These are phyloP conservation scores for Atlantisia rogersi DNA, from an alignment of 2,113 vertebrate species.

Conservation along the genomic window DNA sequence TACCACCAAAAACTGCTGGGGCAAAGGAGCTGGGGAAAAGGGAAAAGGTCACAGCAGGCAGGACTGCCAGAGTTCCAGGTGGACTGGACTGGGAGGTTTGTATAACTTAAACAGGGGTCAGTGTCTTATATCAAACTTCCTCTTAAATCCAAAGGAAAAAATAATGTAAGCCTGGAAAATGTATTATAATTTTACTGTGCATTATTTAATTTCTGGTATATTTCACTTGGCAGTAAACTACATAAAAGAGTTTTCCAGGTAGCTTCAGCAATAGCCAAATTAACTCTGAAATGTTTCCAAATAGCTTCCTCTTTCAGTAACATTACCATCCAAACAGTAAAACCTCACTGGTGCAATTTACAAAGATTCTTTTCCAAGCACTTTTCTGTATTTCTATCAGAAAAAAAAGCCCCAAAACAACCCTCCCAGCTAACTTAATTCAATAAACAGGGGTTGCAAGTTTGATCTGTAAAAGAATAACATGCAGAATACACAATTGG, in stretches of 20 bases:
- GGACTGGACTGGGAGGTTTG: neutral
- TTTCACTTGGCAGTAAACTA: neutral
- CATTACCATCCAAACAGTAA: neutral
- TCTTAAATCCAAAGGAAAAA: neutral
- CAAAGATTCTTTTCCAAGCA: neutral
- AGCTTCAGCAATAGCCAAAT: neutral
- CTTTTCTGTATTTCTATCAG: neutral
- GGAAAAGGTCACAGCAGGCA: neutral
- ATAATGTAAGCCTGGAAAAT: neutral
- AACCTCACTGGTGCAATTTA: neutral
- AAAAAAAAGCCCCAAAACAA: neutral
- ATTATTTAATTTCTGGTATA: neutral
- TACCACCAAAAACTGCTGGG: neutral
- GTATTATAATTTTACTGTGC: neutral
- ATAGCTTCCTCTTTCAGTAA: neutral
- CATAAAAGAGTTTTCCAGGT: neutral
- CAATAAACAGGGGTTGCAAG: neutral
- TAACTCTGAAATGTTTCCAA: neutral
- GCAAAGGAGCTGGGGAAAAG: fast-evolving
- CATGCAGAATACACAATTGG: neutral
- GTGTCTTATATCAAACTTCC: neutral
- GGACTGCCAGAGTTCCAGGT: neutral
- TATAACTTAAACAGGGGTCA: neutral
- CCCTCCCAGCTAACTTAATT: neutral
- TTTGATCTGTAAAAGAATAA: neutral